A percentile compares a stretch with the other conserved stretches of the same genome.
Conservation (phyloP, 53 echinoderm and acorn worm genomes). For the Apostichopus leukothele region DNA sequence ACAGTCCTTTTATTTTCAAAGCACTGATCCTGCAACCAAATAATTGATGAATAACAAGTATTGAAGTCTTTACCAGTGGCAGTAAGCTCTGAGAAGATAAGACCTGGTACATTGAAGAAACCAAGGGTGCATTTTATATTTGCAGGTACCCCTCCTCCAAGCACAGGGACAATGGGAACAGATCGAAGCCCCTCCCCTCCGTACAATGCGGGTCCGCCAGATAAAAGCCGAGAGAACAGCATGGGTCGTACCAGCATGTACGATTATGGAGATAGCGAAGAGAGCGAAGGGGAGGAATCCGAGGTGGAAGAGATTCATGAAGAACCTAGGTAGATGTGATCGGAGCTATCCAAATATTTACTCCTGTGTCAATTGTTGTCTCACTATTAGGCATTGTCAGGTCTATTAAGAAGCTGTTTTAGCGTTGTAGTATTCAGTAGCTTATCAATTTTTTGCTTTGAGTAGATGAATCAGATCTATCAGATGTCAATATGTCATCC, state of each 20-base stretch:
- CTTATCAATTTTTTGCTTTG: no score
- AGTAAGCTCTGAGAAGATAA: no score
- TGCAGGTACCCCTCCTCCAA: constrained; percentile 35
- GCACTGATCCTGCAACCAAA: no score
- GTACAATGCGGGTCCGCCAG: constrained; percentile 36
- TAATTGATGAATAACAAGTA: no score
- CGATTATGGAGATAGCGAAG: constrained; percentile 91
- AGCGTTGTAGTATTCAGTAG: no score
- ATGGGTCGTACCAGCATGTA: constrained; percentile 95
- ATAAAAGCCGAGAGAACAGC: constrained; percentile 57
- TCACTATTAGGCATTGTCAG: not conserved
- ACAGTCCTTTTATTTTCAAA: no score
- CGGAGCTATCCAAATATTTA: not conserved
- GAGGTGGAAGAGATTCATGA: constrained; percentile 49
- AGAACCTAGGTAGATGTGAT: constrained; percentile 32
- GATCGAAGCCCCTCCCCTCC: constrained; percentile 19
- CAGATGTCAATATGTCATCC: no score
- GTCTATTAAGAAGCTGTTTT: no score
- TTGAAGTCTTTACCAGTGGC: no score
- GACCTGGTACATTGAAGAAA: no score
- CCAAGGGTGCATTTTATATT: not conserved
- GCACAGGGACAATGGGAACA: constrained; percentile 5
- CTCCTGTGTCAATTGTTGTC: not conserved
- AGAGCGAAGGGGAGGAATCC: constrained; percentile 70
- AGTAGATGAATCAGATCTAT: no score